Evolutionary conservation across 2,113 vertebrate species (phyloP).

Genomic region (Nesoenas mayeri): DNA sequence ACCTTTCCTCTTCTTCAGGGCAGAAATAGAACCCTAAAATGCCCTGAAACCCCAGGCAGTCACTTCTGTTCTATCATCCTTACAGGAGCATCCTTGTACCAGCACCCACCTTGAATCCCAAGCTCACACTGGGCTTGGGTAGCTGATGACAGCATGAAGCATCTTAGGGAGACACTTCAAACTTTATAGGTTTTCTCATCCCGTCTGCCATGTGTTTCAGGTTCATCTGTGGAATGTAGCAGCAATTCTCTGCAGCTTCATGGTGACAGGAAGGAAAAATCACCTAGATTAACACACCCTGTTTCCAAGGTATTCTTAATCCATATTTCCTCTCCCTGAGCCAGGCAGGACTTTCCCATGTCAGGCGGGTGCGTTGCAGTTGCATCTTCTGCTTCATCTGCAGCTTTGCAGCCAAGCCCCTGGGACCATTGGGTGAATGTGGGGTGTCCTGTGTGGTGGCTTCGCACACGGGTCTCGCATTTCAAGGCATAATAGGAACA

Average conservation of each 20-base stretch:
- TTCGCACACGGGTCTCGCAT: neutral
- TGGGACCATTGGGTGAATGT: neutral
- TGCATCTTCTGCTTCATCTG: neutral
- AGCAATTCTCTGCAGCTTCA: neutral
- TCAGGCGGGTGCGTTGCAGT: neutral
- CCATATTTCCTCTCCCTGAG: neutral
- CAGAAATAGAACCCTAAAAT: neutral
- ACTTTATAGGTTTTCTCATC: neutral
- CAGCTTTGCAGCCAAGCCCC: neutral
- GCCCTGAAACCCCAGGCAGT: neutral
- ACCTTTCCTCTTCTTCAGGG: neutral
- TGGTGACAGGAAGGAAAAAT: neutral
- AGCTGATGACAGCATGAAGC: neutral
- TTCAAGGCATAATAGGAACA: conserved; percentile 29
- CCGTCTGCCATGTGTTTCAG: neutral
- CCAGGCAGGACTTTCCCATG: neutral
- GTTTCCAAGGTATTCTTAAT: neutral
- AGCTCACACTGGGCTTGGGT: neutral
- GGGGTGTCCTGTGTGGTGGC: neutral
- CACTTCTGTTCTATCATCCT: neutral
- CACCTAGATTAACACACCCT: neutral
- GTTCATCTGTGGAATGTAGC: neutral
- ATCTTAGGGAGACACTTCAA: neutral
- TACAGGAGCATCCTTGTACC: neutral
- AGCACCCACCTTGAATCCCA: neutral